Evolutionary conservation across 1,140 invertebrate species (phyloP).

Genomic region (Holotrichia oblita): DNA sequence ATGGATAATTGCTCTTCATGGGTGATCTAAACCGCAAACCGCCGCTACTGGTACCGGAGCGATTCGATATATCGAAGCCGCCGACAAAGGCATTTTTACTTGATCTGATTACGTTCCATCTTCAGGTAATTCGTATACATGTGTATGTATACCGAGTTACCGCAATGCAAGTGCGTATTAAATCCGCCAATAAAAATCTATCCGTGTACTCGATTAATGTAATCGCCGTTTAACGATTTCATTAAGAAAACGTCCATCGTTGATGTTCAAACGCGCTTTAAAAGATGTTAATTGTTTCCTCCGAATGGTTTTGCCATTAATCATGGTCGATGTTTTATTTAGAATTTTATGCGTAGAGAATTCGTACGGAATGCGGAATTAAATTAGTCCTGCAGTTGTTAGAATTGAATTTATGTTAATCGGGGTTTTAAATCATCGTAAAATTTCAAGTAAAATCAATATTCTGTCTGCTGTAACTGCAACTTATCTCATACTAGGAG

Average conservation of each 20-base stretch:
- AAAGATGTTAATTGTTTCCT: no score
- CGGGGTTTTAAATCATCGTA: no score
- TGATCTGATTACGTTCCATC: slow-evolving; percentile 7
- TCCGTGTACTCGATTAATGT: neutral
- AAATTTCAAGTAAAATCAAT: no score
- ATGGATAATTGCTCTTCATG: neutral
- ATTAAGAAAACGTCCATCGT: neutral
- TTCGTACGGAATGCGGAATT: no score
- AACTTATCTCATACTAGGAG: no score
- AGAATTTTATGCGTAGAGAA: no score
- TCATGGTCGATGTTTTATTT: no score
- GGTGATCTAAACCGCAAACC: neutral
- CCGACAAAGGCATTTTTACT: slow-evolving; percentile 12
- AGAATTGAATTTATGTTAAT: no score
- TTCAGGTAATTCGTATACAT: neutral
- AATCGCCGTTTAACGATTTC: neutral
- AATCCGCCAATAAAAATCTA: neutral
- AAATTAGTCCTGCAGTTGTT: no score
- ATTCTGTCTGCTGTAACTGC: no score
- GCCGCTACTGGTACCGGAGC: slow-evolving; percentile 1
- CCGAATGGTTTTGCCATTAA: no score
- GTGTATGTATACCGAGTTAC: neutral
- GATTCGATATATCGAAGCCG: neutral
- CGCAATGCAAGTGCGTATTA: neutral
- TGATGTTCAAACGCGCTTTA: no score